These are phyloP conservation scores for Pherbina coryleti DNA, from an alignment of 2,888 invertebrate genomes.

Conservation along the genomic window DNA sequence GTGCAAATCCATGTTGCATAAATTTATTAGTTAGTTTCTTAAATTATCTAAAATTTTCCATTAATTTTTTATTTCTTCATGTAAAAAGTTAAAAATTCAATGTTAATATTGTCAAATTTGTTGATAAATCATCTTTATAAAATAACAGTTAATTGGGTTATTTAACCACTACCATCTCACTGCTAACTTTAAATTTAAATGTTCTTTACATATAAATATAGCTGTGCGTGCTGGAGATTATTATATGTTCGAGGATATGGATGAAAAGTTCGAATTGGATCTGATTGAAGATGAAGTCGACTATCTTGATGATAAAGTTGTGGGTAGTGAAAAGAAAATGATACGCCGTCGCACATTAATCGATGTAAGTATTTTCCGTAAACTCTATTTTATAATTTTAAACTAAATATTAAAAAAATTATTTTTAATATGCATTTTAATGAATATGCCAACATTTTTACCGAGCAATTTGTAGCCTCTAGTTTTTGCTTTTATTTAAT, in stretches of 20 bases:
- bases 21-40: not conserved
- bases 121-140: not conserved
- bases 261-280: slow-evolving; percentile 82
- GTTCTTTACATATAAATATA: slow-evolving; percentile 64
- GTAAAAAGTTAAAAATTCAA: not conserved
- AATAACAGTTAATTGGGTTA: not conserved
- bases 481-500: not conserved
- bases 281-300: slow-evolving; percentile 75
- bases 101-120: not conserved
- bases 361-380: slow-evolving; percentile 62
- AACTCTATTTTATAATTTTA: not conserved
- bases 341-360: slow-evolving; percentile 65
- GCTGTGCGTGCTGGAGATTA: slow-evolving; percentile 98
- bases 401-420: not conserved
- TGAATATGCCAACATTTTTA: not conserved
- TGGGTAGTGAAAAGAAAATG: slow-evolving; percentile 67
- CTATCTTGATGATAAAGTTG: slow-evolving; percentile 63
- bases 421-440: not conserved
- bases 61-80: not conserved
- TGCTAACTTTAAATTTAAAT: slow-evolving; percentile 23
- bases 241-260: slow-evolving; percentile 98
- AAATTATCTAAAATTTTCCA: not conserved
- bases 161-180: not conserved
- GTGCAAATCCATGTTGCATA: too few relatives aligned
- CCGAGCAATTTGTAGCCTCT: not conserved